These are phyloP conservation scores for Narcine bancroftii DNA, from an alignment of 2,113 vertebrate genomes.

Conservation along the genomic window DNA sequence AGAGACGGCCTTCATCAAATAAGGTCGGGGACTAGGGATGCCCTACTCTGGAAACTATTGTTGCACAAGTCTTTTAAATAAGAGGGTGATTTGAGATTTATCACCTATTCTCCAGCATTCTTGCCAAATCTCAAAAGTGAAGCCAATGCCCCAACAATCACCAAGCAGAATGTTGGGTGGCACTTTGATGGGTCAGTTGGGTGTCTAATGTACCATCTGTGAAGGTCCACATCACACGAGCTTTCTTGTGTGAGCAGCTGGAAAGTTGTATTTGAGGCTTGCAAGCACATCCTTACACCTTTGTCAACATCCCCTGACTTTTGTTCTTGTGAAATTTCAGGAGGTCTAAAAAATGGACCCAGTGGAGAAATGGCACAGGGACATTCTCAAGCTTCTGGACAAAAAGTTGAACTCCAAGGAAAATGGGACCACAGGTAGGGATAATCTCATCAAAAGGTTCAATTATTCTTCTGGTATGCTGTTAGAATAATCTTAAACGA, in stretches of 20 bases:
- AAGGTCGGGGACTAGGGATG: too few relatives aligned
- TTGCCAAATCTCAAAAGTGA: too few relatives aligned
- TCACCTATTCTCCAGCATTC: not conserved
- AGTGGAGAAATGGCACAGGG: constrained; percentile 49
- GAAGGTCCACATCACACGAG: not conserved
- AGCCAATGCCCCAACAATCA: not conserved
- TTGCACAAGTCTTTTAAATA: too few relatives aligned
- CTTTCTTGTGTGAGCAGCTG: not conserved
- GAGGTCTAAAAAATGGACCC: constrained; percentile 54
- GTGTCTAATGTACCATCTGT: not conserved
- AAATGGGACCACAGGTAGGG: constrained; percentile 44
- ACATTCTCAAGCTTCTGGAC: constrained; percentile 46
- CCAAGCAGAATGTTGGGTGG: not conserved
- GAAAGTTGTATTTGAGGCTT: not conserved
- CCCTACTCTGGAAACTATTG: too few relatives aligned
- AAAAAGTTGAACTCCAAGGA: constrained; percentile 45
- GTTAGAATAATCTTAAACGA: not conserved
- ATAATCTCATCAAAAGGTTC: not conserved
- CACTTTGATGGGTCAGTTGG: not conserved
- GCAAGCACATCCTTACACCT: not conserved
- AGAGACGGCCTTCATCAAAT: too few relatives aligned
- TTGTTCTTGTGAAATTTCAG: constrained; percentile 37
- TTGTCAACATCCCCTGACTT: not conserved
- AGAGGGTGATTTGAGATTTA: too few relatives aligned
- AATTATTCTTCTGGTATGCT: not conserved